Percentiles rank a stretch among this genome's conserved stretches.
These are phyloP conservation scores for Portevinia maculata DNA, from an alignment of 2,888 invertebrate species.

Conservation along the genomic window DNA sequence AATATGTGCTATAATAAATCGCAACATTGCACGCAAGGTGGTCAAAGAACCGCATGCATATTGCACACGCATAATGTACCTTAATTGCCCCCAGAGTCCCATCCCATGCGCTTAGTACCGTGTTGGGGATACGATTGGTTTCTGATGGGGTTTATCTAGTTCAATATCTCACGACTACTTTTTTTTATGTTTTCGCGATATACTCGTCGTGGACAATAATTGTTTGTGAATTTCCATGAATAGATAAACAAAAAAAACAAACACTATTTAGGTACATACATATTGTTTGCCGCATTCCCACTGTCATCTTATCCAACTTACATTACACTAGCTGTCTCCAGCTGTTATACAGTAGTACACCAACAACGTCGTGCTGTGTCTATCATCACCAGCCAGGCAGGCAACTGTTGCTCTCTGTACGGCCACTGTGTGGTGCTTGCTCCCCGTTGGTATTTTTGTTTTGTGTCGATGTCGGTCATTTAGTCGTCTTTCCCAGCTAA, in stretches of 20 bases:
- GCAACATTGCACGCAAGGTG: slow-evolving; percentile 13
- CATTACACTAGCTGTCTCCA: not conserved
- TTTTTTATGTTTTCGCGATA: not conserved
- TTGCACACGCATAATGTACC: slow-evolving; percentile 46
- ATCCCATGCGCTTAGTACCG: not conserved
- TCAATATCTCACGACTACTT: slow-evolving; percentile 24
- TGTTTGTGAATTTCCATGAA: slow-evolving; percentile 1
- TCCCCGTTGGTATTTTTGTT: slow-evolving; percentile 12
- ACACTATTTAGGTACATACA: slow-evolving; percentile 4
- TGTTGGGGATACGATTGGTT: slow-evolving; percentile 22
- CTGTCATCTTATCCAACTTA: slow-evolving; percentile 34
- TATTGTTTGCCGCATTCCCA: slow-evolving; percentile 37
- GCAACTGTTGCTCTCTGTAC: slow-evolving; percentile 11
- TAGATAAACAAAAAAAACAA: not conserved
- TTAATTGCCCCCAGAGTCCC: slow-evolving; percentile 21
- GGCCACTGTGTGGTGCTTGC: not conserved
- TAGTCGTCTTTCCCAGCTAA: slow-evolving; percentile 49
- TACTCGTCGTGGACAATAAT: not conserved
- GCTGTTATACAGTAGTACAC: slow-evolving; percentile 1
- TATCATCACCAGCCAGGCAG: slow-evolving; percentile 48
- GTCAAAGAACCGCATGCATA: slow-evolving; percentile 41
- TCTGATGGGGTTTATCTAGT: slow-evolving; percentile 50
- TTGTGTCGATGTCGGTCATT: slow-evolving; percentile 42
- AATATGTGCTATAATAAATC: slow-evolving; percentile 36
- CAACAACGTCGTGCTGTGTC: slow-evolving; percentile 44